Evolutionary conservation across 1,140 invertebrate genomes (phyloP).

Genomic region (Phocides pigmalion): DNA sequence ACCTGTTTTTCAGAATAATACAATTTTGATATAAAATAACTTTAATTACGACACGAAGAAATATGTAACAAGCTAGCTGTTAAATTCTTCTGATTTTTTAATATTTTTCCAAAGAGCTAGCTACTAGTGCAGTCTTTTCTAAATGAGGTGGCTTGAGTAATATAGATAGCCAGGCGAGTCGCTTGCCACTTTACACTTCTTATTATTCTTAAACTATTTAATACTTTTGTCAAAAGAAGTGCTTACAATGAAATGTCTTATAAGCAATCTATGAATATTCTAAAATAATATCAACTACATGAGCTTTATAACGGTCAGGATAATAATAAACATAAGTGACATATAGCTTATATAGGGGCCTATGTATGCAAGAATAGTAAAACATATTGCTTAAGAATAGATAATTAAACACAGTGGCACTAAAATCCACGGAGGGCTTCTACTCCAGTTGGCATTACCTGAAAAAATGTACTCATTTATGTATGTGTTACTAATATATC

Average conservation of each 20-base stretch:
- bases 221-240: slow-evolving; percentile 3
- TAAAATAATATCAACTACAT: slow-evolving; percentile 25
- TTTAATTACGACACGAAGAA: background rate
- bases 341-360: slow-evolving; percentile 4
- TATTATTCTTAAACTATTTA: slow-evolving; percentile 2
- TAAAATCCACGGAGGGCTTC: slow-evolving; percentile 53
- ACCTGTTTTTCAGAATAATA: slow-evolving; percentile 64
- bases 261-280: slow-evolving; percentile 19
- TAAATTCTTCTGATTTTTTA: slow-evolving; percentile 10
- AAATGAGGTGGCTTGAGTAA: slow-evolving; percentile 17
- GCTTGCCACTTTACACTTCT: slow-evolving; percentile 14
- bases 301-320: slow-evolving; percentile 6
- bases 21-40: slow-evolving; percentile 41
- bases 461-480: too few species aligned
- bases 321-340: slow-evolving; percentile 11
- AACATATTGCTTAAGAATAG: slow-evolving; percentile 2
- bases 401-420: slow-evolving; percentile 38
- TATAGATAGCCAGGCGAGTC: background rate
- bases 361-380: background rate
- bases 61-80: background rate
- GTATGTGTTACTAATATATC: too few species aligned
- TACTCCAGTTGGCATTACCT: slow-evolving; percentile 64
- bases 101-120: slow-evolving; percentile 18
- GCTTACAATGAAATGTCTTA: slow-evolving; percentile 1
- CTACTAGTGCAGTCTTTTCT: slow-evolving; percentile 35